Conservation (phyloP, 2,113 vertebrate genomes). For the Sclerurus mexicanus region DNA sequence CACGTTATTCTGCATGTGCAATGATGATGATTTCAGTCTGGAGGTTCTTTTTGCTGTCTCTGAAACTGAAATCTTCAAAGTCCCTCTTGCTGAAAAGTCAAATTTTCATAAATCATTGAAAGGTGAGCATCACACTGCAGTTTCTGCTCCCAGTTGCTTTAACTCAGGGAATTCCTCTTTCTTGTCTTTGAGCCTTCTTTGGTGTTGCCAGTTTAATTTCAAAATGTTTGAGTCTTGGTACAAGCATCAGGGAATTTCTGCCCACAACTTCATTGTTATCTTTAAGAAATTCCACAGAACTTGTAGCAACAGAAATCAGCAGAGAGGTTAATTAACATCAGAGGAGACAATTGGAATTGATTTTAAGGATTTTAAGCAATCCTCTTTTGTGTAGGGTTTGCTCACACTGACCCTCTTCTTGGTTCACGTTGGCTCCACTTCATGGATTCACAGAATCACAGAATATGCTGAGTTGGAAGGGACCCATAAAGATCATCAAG, state of each 20-base stretch:
- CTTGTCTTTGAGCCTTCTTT: background rate
- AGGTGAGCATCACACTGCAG: background rate
- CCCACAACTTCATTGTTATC: background rate
- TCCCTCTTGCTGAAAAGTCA: background rate
- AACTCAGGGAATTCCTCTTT: background rate
- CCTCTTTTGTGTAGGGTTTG: background rate
- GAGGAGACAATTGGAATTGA: background rate
- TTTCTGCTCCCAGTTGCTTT: background rate
- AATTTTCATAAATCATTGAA: background rate
- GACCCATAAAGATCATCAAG: background rate
- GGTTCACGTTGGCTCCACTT: rapidly evolving
- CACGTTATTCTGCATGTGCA: background rate
- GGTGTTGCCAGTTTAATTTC: background rate
- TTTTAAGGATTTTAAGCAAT: background rate
- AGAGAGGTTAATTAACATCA: background rate
- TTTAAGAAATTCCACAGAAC: background rate
- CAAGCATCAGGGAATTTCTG: background rate
- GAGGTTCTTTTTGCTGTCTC: background rate
- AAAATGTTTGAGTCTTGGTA: background rate
- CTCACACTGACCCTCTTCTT: background rate
- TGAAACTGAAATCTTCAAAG: background rate
- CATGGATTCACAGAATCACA: background rate
- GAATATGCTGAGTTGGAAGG: background rate
- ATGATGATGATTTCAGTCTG: background rate
- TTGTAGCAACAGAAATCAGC: background rate